Percentiles rank a stretch among this genome's conserved stretches.
Evolutionary conservation across 1,140 invertebrate species (phyloP).

Genomic region (Maconellicoccus hirsutus): DNA sequence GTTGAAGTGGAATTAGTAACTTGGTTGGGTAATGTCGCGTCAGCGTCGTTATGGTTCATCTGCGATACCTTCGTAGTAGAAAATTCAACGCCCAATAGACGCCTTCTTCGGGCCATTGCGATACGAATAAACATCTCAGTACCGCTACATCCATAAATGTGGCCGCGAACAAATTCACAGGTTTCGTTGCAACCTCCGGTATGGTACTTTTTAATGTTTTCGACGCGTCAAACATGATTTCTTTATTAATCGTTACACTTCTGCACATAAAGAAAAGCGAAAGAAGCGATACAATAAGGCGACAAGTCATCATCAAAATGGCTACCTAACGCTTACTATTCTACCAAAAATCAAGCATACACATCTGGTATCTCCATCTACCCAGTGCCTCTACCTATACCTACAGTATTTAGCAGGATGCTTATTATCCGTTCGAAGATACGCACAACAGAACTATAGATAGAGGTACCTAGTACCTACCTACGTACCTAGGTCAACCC

Average conservation of each 20-base stretch:
- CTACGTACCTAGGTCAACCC: too few relatives aligned
- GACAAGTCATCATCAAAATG: too few relatives aligned
- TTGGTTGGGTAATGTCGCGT: too few relatives aligned
- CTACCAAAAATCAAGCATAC: too few relatives aligned
- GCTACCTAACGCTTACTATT: too few relatives aligned
- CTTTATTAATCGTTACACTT: conserved; percentile 23
- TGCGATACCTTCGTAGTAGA: conserved; percentile 64
- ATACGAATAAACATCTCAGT: conserved; percentile 87
- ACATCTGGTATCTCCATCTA: too few relatives aligned
- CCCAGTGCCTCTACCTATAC: too few relatives aligned
- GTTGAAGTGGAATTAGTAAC: too few relatives aligned
- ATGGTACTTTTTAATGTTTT: conserved; percentile 13
- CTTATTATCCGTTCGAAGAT: too few relatives aligned
- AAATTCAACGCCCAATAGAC: conserved; percentile 95
- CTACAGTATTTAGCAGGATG: too few relatives aligned
- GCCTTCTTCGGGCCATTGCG: conserved; percentile 96
- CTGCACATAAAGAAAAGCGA: neutral
- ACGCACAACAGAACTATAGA: too few relatives aligned
- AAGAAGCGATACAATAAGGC: neutral
- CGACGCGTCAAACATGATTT: neutral
- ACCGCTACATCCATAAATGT: conserved; percentile 94
- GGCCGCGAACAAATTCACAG: conserved; percentile 62
- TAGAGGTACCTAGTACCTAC: neutral
- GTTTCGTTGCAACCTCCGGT: conserved; percentile 20
- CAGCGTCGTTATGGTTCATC: too few relatives aligned